Percentiles rank a stretch among this genome's conserved stretches.
These are phyloP conservation scores for Thysanoteuthis rhombus DNA, from an alignment of 2,888 invertebrate species.

Conservation along the genomic window DNA sequence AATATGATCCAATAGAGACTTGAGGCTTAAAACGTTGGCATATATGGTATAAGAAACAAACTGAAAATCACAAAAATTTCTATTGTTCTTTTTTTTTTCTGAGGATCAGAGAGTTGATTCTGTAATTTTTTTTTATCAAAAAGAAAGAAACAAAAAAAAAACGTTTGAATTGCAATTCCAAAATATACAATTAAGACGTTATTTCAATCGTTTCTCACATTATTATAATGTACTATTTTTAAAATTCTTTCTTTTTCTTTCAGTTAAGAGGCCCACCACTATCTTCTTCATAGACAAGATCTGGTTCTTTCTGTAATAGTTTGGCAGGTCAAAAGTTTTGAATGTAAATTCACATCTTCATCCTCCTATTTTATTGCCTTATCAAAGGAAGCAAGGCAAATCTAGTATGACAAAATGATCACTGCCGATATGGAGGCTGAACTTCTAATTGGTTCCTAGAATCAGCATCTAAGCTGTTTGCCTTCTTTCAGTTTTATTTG, in stretches of 20 bases:
- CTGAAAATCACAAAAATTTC: no score
- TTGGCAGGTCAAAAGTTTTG: background rate
- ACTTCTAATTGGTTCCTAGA: background rate
- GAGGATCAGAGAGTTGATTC: no score
- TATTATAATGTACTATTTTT: conserved; percentile 12
- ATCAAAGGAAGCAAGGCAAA: background rate
- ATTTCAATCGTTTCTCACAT: background rate
- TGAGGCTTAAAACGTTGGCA: no score
- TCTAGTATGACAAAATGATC: background rate
- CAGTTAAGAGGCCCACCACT: background rate
- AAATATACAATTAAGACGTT: no score
- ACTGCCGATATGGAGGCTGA: background rate
- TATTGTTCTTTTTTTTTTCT: no score
- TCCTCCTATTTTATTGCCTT: background rate
- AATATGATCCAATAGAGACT: no score
- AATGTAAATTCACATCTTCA: background rate
- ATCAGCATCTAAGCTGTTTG: background rate
- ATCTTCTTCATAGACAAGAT: background rate
- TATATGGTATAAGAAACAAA: no score
- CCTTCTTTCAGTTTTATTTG: background rate
- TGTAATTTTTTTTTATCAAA: no score
- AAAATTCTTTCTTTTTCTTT: background rate
- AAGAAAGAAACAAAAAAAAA: no score
- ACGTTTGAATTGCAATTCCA: no score
- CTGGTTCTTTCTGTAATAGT: background rate